Percentiles rank a stretch among this genome's conserved stretches.
These are phyloP conservation scores for Leptinotarsa rubiginosa DNA, from an alignment of 2,888 invertebrate species.

Conservation along the genomic window DNA sequence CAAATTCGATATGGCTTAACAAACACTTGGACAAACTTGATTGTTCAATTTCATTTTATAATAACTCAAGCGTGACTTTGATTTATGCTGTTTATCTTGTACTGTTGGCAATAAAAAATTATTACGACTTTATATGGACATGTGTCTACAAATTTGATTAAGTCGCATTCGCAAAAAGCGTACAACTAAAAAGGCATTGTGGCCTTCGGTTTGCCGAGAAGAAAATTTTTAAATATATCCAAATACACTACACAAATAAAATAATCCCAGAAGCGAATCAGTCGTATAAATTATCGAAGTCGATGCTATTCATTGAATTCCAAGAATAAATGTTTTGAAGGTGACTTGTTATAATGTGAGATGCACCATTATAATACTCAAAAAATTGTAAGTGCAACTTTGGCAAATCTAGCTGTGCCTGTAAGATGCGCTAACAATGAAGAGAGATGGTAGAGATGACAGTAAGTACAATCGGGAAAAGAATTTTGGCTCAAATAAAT, in stretches of 20 bases:
- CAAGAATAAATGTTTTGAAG: neutral
- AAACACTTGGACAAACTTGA: slow-evolving; percentile 17
- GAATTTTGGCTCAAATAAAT: no score
- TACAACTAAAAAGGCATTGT: slow-evolving; percentile 16
- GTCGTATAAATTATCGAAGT: neutral
- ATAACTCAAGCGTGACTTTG: slow-evolving; percentile 25
- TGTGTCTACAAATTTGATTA: slow-evolving; percentile 21
- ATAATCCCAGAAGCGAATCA: neutral
- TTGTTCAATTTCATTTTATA: slow-evolving; percentile 19
- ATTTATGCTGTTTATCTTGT: slow-evolving; percentile 25
- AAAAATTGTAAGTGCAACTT: no score
- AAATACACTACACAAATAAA: neutral
- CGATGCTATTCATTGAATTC: neutral
- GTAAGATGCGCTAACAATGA: no score
- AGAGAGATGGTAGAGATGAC: no score
- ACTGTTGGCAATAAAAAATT: slow-evolving; percentile 12
- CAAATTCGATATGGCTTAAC: slow-evolving; percentile 1
- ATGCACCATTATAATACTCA: no score
- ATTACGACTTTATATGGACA: slow-evolving; percentile 24
- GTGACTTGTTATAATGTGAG: neutral
- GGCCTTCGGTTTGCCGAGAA: slow-evolving; percentile 13
- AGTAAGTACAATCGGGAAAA: no score
- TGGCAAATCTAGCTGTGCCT: no score
- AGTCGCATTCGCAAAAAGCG: slow-evolving; percentile 18
- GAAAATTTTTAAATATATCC: slow-evolving; percentile 14